Evolutionary conservation across 2,797 vertebrate species (phyloP), one percentile per base, ranked within the genome.

Genomic region (Erpetoichthys calabaricus): DNA sequence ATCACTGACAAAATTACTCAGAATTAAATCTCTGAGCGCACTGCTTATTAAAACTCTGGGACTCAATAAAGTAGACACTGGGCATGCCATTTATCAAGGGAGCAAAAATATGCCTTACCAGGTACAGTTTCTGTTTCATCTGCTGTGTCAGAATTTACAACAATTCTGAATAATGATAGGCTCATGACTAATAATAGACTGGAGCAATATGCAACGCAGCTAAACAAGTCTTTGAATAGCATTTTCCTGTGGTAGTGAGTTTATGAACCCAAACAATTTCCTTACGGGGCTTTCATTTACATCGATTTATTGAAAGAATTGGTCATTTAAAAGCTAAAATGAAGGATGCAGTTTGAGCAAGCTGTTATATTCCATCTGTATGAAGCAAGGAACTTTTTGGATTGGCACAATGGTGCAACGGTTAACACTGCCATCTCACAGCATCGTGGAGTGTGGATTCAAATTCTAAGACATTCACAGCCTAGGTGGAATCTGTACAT

Each of bases 1-100:
- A 83, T 88, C 85, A 84, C 83, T 86, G 82, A 80, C 78, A 86
- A 83, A 88, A 87, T 87, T 86, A 86, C 86, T 82, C 85, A 85
- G 82, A 87, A 88, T 88, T 88, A 86, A 86, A 87, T 87, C 84
- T 86, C 83, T 77, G 79, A 77, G 83, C 77, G 82, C 86, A 82
- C 83, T 79, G 84, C 84, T 86, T 88, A 88, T 88, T 88, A 86
- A 86, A 86, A 87, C 82, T 85, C 80, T 80, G 80, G 84, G 79
- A 77, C 77, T 85, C 84, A 86, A 85, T 86, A 87, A 89, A 85
- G 83, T 82, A 78, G 73, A 75, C 76, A 85, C 79, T 81, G 78
- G 71, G 77, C 76, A 68, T 68, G 65, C 79, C 76, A 81, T 89
- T 89, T 87, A 86, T 89, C 84, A 87, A 83, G 73, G 75, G 77